A percentile compares a stretch with the other conserved stretches of the same genome.
Evolutionary conservation across 2,797 vertebrate genomes (phyloP).

Genomic region (Percopsis omiscomaycus): DNA sequence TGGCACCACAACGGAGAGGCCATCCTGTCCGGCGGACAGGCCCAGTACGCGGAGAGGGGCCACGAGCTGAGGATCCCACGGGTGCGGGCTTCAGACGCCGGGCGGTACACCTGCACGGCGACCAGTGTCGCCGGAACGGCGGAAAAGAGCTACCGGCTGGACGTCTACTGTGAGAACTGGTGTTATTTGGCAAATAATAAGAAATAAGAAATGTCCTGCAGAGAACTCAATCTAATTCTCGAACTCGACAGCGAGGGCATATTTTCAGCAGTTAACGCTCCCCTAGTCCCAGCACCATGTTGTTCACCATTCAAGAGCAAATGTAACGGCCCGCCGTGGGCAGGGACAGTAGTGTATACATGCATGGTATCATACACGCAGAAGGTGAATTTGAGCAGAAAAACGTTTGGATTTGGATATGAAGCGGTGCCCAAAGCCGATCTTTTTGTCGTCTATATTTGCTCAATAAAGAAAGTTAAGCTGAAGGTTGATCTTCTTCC

Average conservation of each 20-base stretch:
- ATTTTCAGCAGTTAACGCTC: too few species aligned
- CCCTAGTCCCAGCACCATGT: too few species aligned
- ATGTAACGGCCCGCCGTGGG: too few species aligned
- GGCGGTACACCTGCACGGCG: conserved; percentile 83
- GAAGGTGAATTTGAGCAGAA: too few species aligned
- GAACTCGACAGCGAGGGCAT: neutral
- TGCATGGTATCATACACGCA: too few species aligned
- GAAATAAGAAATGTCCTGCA: neutral
- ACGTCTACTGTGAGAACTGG: conserved; percentile 85
- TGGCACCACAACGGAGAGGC: conserved; percentile 86
- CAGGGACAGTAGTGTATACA: too few species aligned
- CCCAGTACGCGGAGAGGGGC: conserved; percentile 85
- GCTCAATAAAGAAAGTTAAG: too few species aligned
- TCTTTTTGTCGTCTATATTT: too few species aligned
- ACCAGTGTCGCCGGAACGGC: conserved; percentile 82
- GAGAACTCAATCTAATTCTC: conserved; percentile 3
- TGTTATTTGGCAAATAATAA: too few species aligned
- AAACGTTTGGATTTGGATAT: too few species aligned
- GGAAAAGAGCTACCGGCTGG: conserved; percentile 85
- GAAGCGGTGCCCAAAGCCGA: too few species aligned
- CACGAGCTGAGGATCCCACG: conserved; percentile 87
- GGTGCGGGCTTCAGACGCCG: conserved; percentile 84
- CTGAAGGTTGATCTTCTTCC: neutral
- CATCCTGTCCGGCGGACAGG: conserved; percentile 80
- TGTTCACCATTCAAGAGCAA: too few species aligned